These are phyloP conservation scores for Theretra japonica DNA, from an alignment of 2,888 invertebrate genomes.

Conservation along the genomic window DNA sequence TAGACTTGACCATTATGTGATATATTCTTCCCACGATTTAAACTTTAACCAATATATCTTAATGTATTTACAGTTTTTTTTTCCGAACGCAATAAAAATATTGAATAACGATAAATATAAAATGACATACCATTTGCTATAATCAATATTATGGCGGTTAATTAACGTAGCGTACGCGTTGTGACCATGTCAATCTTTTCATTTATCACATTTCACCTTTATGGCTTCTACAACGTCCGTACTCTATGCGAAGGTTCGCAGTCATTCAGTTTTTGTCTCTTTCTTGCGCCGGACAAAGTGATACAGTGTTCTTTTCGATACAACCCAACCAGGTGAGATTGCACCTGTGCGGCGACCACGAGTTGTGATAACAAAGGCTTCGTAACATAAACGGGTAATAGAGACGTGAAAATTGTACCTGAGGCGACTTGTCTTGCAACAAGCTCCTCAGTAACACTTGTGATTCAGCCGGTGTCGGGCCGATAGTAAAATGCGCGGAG, in stretches of 20 bases:
- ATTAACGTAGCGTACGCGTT: background rate
- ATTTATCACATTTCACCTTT: conserved; percentile 20
- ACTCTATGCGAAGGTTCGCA: conserved; percentile 57
- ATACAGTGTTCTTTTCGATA: conserved; percentile 65
- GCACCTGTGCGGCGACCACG: conserved; percentile 33
- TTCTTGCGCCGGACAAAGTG: conserved; percentile 63
- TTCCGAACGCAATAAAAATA: background rate
- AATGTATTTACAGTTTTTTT: background rate
- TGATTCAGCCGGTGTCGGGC: conserved; percentile 57
- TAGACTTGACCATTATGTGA: background rate
- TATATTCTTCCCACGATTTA: background rate
- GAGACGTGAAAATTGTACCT: conserved; percentile 75
- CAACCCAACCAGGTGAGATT: conserved; percentile 45
- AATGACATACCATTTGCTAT: background rate
- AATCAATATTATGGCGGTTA: background rate
- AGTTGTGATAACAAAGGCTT: conserved; percentile 43
- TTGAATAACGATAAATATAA: background rate
- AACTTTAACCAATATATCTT: background rate
- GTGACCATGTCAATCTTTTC: background rate
- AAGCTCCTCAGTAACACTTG: conserved; percentile 67
- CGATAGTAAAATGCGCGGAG: conserved; percentile 39
- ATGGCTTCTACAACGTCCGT: conserved; percentile 38
- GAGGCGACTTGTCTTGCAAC: conserved; percentile 63
- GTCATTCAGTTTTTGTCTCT: conserved; percentile 70
- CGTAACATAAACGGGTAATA: conserved; percentile 57